These are phyloP conservation scores for Pachydiplax longipennis DNA, from an alignment of 2,888 invertebrate species.

Conservation along the genomic window DNA sequence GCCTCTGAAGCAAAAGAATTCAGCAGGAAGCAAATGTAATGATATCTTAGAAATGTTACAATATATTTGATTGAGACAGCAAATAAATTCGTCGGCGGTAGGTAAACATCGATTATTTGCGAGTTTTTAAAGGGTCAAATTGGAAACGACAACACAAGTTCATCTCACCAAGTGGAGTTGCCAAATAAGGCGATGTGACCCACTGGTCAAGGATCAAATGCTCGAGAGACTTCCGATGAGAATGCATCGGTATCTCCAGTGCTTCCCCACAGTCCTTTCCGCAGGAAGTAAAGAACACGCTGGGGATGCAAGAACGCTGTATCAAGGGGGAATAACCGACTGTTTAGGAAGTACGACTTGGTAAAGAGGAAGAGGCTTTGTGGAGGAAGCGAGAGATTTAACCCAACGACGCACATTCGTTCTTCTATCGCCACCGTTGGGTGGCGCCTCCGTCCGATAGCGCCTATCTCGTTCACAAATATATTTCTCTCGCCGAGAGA, in stretches of 20 bases:
- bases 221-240: too few relatives aligned
- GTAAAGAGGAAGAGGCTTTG: not conserved
- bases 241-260: not conserved
- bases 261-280: not conserved
- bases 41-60: too few relatives aligned
- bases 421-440: not conserved
- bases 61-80: too few relatives aligned
- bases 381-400: not conserved
- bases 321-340: not conserved
- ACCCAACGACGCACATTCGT: not conserved
- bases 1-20: too few relatives aligned
- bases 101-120: too few relatives aligned
- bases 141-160: too few relatives aligned
- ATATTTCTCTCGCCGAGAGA: not conserved
- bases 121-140: too few relatives aligned
- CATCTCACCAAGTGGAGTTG: too few relatives aligned
- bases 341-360: not conserved
- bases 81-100: too few relatives aligned
- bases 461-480: not conserved
- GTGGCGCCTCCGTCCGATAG: not conserved
- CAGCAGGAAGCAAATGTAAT: too few relatives aligned
- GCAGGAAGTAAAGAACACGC: not conserved
- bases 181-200: too few relatives aligned
- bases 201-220: too few relatives aligned
- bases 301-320: not conserved